phyloP scores from a whole-genome alignment of 2,888 invertebrate genomes.

The Caenorhabditis imperialis region DNA sequence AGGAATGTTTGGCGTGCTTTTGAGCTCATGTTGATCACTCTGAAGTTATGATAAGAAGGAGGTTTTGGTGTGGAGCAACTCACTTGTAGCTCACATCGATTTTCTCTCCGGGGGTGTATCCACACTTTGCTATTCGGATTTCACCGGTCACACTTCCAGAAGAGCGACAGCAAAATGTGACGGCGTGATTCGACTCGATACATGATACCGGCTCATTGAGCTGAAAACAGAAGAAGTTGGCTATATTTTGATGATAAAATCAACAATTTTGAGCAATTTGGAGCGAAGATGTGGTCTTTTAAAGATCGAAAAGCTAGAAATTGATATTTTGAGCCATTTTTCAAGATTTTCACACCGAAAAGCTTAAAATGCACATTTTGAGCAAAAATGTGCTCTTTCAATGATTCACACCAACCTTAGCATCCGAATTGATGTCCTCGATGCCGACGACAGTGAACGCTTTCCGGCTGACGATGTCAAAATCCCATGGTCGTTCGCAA shows the following conservation, averaged over 20 bases:
- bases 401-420: no score
- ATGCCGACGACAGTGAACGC: conserved; percentile 77
- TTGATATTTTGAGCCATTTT: no score
- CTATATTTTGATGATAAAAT: not conserved
- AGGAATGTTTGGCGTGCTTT: conserved; percentile 41
- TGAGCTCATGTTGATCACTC: conserved; percentile 59
- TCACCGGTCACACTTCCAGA: conserved; percentile 72
- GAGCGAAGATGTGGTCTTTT: not conserved
- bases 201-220: conserved; percentile 67
- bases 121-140: conserved; percentile 68
- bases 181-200: conserved; percentile 69
- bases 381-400: no score
- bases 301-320: no score
- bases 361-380: no score
- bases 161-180: conserved; percentile 73
- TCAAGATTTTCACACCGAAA: no score
- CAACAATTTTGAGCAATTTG: conserved; percentile 1
- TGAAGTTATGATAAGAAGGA: conserved; percentile 11
- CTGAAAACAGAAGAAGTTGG: conserved; percentile 52
- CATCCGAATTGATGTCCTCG: conserved; percentile 77
- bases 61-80: not conserved
- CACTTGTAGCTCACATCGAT: conserved; percentile 58
- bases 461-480: conserved; percentile 73
- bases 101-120: conserved; percentile 75
- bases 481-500: conserved; percentile 78